Base-by-base conservation (phyloP, 1,140 invertebrate genomes). In the Homalodisca vitripennis region DNA sequence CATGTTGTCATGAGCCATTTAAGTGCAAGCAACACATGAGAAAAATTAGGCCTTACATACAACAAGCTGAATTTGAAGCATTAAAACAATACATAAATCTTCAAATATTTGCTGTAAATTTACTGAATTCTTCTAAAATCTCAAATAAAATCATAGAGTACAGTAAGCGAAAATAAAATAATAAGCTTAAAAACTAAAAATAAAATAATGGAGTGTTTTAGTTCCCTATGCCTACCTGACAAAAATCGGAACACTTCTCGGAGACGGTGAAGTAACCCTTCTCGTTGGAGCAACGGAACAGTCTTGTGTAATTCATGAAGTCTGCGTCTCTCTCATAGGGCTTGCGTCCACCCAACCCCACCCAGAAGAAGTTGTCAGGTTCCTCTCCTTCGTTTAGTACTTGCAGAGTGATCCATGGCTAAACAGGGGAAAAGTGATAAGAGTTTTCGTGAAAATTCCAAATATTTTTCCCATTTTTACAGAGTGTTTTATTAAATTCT, bases 201-300 rank as follows among this genome's bases (percentile, higher is more conserved):
- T n/a, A n/a, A n/a, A n/a, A n/a, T n/a, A n/a, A n/a, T n/a, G n/a
- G n/a, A n/a, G n/a, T n/a, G n/a, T n/a, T n/a, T n/a, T n/a, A n/a
- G n/a, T n/a, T n/a, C n/a, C n/a, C n/a, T n/a, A 51, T 12, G 69
- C 68, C 76, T 82, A 94, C 93, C 86, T 99, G 98, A 82, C 98
- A 99, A 82, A 99, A 99, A 82, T 99, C 98, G 0, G 96, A 94
- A 83, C 98, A 99, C 79, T 99, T 99, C 81, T 99, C 98, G 26
- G 97, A 98, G 6, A 99, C 96, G 3, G 94, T 94, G 78, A 99
- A 99, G 80, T 98, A 99, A 26, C 98, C 98, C 79, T 98, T 98
- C 77, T 99, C 98, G 81, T 99, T 99, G 10, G 97, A 99, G 81
- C 98, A 99, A 27, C 98, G 87, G 81, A 99, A 99, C 10, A 99